Base-by-base conservation (phyloP, 2,797 vertebrate genomes). In the Amblyraja radiata region DNA sequence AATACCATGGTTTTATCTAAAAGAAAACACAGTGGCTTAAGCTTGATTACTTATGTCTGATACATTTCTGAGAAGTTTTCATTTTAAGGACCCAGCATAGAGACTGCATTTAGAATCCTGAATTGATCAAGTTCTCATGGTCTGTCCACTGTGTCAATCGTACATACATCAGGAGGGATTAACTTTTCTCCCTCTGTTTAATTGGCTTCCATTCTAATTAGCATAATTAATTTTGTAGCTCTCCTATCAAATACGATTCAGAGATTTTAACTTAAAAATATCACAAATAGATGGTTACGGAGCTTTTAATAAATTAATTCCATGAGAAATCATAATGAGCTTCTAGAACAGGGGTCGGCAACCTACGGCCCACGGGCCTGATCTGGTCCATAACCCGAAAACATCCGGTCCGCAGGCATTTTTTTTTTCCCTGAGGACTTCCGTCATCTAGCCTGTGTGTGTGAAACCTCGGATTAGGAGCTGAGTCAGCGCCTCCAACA, bases 1-100 rank as follows among this genome's bases (percentile, higher is more conserved):
- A 99, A 95, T 95, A 99, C 99, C 95, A 99, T 99, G 0, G 97
- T 96, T 97, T 99, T 99, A 96, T 99, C 99, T 99, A 96, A 13
- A 25, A 94, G 94, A 84, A 84, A 63, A 93, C n/a, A 93, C 9
- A 28, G 71, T n/a, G n/a, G 58, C 58, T 81, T 86, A 83, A 83
- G 63, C 25, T 73, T 21, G 32, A 77, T 21, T 71, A 16, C n/a
- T 68, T 71, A n/a, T 32, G 16, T 65, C 68, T 21, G 39, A 88
- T 54, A 28, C 32, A 73, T 90, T 86, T 90, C 36, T 74, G 90
- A 91, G 90, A 21, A 76, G 73, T 74, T 54, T 13, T 23, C 46
- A 25, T 76, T 91, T 92, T n/a, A 76, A 92, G 54, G 11, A 74
- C 54, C 14, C 39, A 76, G 5, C 13, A 76, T n/a, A 28, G 73